Conservation (phyloP, 2,888 invertebrate genomes). For the Laspeyria flexula region DNA sequence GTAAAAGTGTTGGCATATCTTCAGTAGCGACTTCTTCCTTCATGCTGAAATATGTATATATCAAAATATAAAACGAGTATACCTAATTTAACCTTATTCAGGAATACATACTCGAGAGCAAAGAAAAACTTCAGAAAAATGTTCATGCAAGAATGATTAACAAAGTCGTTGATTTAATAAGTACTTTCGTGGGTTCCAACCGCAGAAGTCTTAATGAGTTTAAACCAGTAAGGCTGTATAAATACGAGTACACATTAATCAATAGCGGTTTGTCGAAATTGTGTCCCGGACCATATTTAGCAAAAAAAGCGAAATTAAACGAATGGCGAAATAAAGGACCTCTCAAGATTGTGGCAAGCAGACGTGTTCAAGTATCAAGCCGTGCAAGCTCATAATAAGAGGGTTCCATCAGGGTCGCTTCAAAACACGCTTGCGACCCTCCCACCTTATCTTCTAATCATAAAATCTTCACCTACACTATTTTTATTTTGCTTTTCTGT, state of each 20-base stretch:
- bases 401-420: constrained; percentile 59
- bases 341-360: constrained; percentile 75
- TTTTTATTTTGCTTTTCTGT: constrained; percentile 19
- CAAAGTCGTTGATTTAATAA: constrained; percentile 20
- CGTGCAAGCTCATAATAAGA: constrained; percentile 82
- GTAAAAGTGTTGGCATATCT: too few species aligned
- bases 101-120: constrained; percentile 19
- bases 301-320: constrained; percentile 57
- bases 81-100: constrained; percentile 26
- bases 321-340: constrained; percentile 67
- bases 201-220: constrained; percentile 27
- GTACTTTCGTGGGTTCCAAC: constrained; percentile 25
- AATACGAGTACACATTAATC: constrained; percentile 13
- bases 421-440: constrained; percentile 54
- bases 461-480: constrained; percentile 51
- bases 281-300: constrained; percentile 32
- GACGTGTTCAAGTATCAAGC: constrained; percentile 79
- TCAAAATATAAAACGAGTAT: not conserved
- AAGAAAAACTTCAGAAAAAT: constrained; percentile 18
- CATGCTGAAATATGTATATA: too few species aligned
- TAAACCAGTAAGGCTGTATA: constrained; percentile 6
- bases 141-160: constrained; percentile 27
- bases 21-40: too few species aligned
- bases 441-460: constrained; percentile 69
- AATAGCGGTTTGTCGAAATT: constrained; percentile 21